Base-by-base conservation (phyloP, 2,888 invertebrate genomes). In the Thereva unica region DNA sequence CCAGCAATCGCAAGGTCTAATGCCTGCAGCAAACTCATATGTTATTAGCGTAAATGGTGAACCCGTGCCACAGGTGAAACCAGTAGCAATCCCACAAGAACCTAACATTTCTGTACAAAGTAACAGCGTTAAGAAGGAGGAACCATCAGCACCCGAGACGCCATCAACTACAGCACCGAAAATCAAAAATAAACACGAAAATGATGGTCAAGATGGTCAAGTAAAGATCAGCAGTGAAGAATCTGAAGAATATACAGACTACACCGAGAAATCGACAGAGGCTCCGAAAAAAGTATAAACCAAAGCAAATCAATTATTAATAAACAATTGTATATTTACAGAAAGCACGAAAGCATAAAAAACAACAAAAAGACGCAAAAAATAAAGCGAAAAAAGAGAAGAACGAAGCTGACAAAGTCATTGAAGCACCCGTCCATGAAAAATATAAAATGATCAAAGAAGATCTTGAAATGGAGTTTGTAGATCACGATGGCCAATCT, bases 401-500 rank as follows among this genome's bases (percentile, higher is more conserved):
- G 59, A 40, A 68, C 2, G 67, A 68, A 47, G 38, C 47, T 8
- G 67, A 67, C 7, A 67, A 61, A 47, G 67, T 69, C 12, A 44
- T 72, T 0, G 71, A 76, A 55, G 72, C 74, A 1, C 76, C 79
- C 1, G 74, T 78, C 12, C 80, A 78, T 68, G 80, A 79, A 71
- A 80, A 78, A 70, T 79, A 78, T 68, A 77, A 79, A 72, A 76
- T 78, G 71, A 77, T 78, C 64, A 80, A 79, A 69, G 76, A 78
- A 52, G 77, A 78, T 69, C 73, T 80, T 67, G 80, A 83, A 70
- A 72, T 78, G 34, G 78, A 82, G 68, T 78, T 79, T 72, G 82
- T 82, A 61, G 84, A 84, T 74, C 85, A 82, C 74, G 89, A 88
- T 78, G 89, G 88, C 0, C 83, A 85, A 69, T 85, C 88, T 70